Evolutionary conservation across 2,797 vertebrate genomes (phyloP), one percentile per base, ranked within the genome.

Genomic region (Myripristis murdjan): DNA sequence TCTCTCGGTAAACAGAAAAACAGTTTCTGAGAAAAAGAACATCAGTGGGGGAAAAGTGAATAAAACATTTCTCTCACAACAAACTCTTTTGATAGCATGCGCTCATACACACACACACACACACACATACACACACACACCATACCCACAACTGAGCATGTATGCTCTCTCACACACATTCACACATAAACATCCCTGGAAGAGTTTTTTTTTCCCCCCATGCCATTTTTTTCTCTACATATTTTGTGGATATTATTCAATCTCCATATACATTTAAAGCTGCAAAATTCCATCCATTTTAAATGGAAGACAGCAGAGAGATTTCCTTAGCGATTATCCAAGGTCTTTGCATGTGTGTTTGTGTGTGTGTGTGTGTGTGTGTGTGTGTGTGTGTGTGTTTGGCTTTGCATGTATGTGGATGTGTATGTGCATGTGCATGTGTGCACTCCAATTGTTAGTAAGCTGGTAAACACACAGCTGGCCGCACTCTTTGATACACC

Each of bases 401-500:
- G n/a, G n/a, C n/a, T n/a, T n/a, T n/a, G n/a, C n/a, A n/a, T 43
- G 48, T 46, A 26, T 54, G 57, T 54, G 47, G 71, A 46, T 35
- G 33, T 53, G 57, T 47, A 14, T 43, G 54, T 57, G 54, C 24
- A 37, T 58, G 33, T 64, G 60, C 20, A 54, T 77, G 54, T 47
- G 24, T 28, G 28, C 28, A 28, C 28, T 28, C 2, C 6, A 6
- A 10, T 43, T 60, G 57, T 58, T 67, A 48, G 16, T 67, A 60
- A 60, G 71, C 64, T 56, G 47, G 75, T 87, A 83, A 87, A 88
- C 81, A 80, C 69, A 77, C 69, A 70, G 65, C 71, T 83, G 60
- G 69, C 39, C 37, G 5, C 81, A 68, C 66, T 81, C 75, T 87
- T 81, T 87, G 82, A 87, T 87, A 80, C 73, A 78, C 69, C 68